These are phyloP conservation scores for Hormiphora californensis DNA, from an alignment of 37 sponge, comb jelly and placozoan species.

Conservation along the genomic window DNA sequence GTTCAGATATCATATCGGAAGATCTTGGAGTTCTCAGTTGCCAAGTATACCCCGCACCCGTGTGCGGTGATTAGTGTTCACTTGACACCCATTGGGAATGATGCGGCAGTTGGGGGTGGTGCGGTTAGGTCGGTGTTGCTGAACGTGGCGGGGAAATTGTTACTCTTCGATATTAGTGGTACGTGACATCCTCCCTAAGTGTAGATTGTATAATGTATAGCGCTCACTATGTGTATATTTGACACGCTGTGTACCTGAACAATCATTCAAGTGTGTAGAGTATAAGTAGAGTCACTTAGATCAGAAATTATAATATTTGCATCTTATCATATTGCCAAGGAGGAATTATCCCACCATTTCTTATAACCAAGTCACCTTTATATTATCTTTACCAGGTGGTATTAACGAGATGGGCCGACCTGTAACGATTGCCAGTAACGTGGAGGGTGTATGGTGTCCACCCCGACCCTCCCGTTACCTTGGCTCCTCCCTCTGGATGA, in stretches of 20 bases:
- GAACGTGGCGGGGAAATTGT: slow-evolving; percentile 31
- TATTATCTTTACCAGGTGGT: too few species aligned
- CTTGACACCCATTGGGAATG: slow-evolving; percentile 7
- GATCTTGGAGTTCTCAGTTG: slow-evolving; percentile 22
- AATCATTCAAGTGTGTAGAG: too few species aligned
- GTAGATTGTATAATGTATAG: too few species aligned
- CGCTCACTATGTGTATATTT: background rate
- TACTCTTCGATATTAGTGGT: slow-evolving; percentile 26
- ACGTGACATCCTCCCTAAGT: too few species aligned
- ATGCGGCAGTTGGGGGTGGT: background rate
- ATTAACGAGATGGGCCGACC: slow-evolving; percentile 5
- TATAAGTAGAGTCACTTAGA: too few species aligned
- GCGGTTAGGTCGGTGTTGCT: background rate
- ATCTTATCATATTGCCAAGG: too few species aligned
- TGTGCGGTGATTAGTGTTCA: slow-evolving; percentile 50
- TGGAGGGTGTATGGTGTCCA: slow-evolving; percentile 42
- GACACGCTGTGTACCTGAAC: too few species aligned
- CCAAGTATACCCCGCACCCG: slow-evolving; percentile 50
- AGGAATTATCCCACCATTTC: too few species aligned
- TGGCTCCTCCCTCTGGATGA: slow-evolving; percentile 39
- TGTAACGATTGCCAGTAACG: slow-evolving; percentile 29
- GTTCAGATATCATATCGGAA: background rate
- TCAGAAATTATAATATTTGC: too few species aligned
- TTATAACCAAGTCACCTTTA: too few species aligned
- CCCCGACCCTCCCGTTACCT: background rate